phyloP scores from a whole-genome alignment of 2,888 invertebrate species.

The Hirtodrosophila cameraria region DNA sequence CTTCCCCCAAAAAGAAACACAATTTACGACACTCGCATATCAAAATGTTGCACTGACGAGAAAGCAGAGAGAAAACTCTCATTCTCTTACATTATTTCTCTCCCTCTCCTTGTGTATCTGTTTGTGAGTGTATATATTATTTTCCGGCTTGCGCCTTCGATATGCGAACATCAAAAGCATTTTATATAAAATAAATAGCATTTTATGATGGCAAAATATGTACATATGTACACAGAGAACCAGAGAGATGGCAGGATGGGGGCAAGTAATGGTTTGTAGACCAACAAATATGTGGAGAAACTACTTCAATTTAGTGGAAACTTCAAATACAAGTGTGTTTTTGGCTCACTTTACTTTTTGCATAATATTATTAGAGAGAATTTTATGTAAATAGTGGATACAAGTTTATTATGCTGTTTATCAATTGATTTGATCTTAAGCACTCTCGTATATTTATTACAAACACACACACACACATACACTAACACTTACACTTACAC shows the following conservation, averaged over 20 bases:
- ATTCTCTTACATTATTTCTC: background rate
- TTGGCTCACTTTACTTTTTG: constrained; percentile 56
- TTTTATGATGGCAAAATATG: constrained; percentile 56
- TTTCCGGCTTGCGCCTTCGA: constrained; percentile 40
- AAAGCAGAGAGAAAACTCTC: constrained; percentile 14
- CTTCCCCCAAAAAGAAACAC: constrained; percentile 47
- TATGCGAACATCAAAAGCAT: constrained; percentile 62
- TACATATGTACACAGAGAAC: constrained; percentile 31
- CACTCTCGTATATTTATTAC: constrained; percentile 75
- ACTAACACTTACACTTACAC: constrained; percentile 14
- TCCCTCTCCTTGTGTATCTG: background rate
- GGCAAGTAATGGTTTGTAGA: background rate
- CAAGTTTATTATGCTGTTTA: constrained; percentile 77
- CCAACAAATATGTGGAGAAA: constrained; percentile 49
- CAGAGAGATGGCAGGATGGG: background rate
- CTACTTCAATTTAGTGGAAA: constrained; percentile 56
- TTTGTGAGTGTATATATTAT: constrained; percentile 7
- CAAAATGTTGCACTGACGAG: constrained; percentile 45
- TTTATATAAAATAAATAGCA: constrained; percentile 59
- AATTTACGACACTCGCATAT: constrained; percentile 59
- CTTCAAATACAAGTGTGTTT: constrained; percentile 27
- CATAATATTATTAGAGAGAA: constrained; percentile 68
- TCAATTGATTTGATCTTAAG: constrained; percentile 79
- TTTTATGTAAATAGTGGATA: constrained; percentile 76
- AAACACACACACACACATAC: constrained; percentile 35